Evolutionary conservation across 2,888 invertebrate species (phyloP), one percentile per base, ranked within the genome.

Genomic region (Lacanobia wlatinum): DNA sequence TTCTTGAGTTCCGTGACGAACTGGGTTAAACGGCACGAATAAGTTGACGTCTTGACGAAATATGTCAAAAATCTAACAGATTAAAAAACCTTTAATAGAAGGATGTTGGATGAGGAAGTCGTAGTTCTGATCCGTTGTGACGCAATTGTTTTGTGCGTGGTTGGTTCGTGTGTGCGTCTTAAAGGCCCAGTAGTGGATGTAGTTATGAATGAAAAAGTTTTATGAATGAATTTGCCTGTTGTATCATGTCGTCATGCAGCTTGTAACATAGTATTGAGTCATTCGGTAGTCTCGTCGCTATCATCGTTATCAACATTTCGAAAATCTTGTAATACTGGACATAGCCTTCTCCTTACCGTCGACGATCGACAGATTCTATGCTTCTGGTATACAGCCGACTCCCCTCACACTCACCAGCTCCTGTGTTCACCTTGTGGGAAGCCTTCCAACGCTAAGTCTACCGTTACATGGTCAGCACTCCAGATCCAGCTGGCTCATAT

Each of bases 1-100:
- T 68, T 79, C 79, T 80, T 40, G 38, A 80, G 76, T 68, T 79
- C 79, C 79, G 80, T 76, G 46, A 62, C 53, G 6, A 80, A 65
- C 66, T 76, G 56, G 80, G 80, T 65, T 76, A 70, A 56, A 66
- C 61, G n/a, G 7, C 67, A 79, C 70, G 69, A 50, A 34, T 56
- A 48, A 55, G 21, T 66, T 75, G 64, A 73, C 73, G 64, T 73
- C 46, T 64, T 74, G 53, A 52, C 61, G 62, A 76, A 76, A 80
- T 79, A 71, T 80, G 76, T 68, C 76, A 80, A 71, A 67, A n/a
- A 1, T 55, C 28, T 52, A 40, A 62, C 40, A 58, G 14, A 53
- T 70, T n/a, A 61, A 67, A 67, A 70, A 61, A 46, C 12, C 14
- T 64, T 40, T 78, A 50, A 21, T 46, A 66, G 43, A 61, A 76